Percentiles rank a stretch among this genome's conserved stretches.
Evolutionary conservation across 2,113 vertebrate genomes (phyloP).

Genomic region (Erpornis zantholeuca): DNA sequence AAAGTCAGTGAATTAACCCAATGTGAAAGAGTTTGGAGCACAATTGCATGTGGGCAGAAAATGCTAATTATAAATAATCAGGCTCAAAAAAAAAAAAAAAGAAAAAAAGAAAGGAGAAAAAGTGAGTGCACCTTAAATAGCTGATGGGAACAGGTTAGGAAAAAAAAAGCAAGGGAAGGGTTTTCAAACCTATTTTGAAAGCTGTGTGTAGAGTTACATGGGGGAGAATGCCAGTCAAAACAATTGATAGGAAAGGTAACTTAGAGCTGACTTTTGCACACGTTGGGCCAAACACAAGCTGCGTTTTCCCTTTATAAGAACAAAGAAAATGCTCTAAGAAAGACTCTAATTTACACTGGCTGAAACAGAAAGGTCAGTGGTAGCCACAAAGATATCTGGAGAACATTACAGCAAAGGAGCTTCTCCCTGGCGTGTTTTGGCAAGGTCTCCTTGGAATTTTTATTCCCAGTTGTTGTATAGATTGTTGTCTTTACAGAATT

Average conservation of each 20-base stretch:
- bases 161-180: not conserved
- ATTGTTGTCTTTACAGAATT: not conserved
- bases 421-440: not conserved
- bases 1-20: constrained; percentile 55
- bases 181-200: not conserved
- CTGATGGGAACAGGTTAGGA: constrained; percentile 1
- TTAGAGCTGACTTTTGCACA: not conserved
- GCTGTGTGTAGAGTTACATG: not conserved
- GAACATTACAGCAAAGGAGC: not conserved
- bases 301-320: not conserved
- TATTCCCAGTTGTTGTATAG: not conserved
- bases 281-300: not conserved
- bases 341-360: not conserved
- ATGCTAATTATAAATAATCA: constrained; percentile 62
- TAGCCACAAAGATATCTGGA: not conserved
- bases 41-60: constrained; percentile 21
- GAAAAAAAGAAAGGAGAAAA: not conserved
- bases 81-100: not conserved
- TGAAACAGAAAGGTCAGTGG: not conserved
- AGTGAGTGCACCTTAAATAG: not conserved
- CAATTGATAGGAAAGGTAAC: not conserved
- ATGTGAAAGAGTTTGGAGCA: constrained; percentile 37
- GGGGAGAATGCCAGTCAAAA: not conserved
- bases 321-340: not conserved
- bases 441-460: not conserved